Conservation (phyloP, 2,888 invertebrate genomes). For the Torymus texanus region DNA sequence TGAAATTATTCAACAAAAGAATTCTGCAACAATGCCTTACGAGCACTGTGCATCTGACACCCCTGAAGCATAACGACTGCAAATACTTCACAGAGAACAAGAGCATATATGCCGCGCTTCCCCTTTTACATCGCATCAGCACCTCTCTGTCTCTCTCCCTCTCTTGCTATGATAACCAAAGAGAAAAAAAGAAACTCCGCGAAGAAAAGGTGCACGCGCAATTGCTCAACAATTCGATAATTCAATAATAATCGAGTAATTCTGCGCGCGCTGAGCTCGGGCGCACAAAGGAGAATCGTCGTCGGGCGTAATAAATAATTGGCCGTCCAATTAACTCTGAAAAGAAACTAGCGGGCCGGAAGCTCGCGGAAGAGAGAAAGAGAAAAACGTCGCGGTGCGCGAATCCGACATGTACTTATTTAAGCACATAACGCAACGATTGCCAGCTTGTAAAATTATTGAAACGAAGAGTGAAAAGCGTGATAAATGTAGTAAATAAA, state of each 20-base stretch:
- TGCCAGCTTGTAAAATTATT: no score
- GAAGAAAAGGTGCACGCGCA: neutral
- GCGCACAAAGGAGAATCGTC: constrained; percentile 16
- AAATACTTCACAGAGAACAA: no score
- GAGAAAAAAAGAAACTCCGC: neutral
- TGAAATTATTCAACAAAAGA: no score
- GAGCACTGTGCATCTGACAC: no score
- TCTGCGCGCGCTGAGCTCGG: neutral
- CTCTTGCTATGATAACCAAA: no score
- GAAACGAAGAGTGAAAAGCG: no score
- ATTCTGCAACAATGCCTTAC: no score
- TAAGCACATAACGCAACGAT: neutral
- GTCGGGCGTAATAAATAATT: constrained; percentile 46
- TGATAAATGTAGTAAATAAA: no score
- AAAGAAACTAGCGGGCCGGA: constrained; percentile 30
- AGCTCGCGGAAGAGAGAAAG: constrained; percentile 21
- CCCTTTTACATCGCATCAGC: no score
- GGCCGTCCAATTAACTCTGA: constrained; percentile 50
- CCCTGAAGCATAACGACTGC: no score
- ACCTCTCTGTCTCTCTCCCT: no score
- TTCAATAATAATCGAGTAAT: constrained; percentile 43
- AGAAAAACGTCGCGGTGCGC: constrained; percentile 16
- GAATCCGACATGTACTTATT: neutral
- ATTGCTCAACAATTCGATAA: constrained; percentile 34
- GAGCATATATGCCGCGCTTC: no score